A percentile compares a stretch with the other conserved stretches of the same genome.
Conservation (phyloP, 2,113 vertebrate species). For the Ardeotis arabs region DNA sequence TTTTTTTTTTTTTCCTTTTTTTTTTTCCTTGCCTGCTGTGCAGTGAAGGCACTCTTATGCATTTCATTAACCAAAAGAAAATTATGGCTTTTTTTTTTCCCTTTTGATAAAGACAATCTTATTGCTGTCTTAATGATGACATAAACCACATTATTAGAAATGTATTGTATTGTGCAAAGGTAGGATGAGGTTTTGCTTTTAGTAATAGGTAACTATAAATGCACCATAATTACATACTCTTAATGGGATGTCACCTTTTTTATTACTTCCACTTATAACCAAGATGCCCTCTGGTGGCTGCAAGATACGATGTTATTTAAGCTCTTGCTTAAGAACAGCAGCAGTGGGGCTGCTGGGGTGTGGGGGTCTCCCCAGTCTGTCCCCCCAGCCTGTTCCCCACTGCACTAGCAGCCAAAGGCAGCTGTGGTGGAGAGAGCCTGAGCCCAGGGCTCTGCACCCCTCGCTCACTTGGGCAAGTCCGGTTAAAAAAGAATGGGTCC, state of each 20-base stretch:
- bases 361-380: not conserved
- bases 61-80: not conserved
- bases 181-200: not conserved
- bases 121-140: not conserved
- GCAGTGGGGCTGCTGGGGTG: not conserved
- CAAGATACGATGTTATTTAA: not conserved
- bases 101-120: not conserved
- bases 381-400: not conserved
- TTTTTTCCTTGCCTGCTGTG: not conserved
- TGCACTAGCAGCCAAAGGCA: not conserved
- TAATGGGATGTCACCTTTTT: not conserved
- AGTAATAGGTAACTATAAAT: not conserved
- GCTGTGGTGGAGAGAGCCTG: accelerated
- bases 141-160: not conserved
- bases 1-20: not conserved
- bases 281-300: conserved; percentile 72
- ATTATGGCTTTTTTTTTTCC: not conserved
- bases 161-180: not conserved
- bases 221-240: accelerated
- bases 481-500: not conserved
- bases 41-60: not conserved
- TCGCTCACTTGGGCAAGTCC: not conserved
- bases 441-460: not conserved
- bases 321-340: not conserved
- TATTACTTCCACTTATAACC: not conserved